Evolutionary conservation across 2,888 invertebrate genomes (phyloP).

Genomic region (Sminthurides aquaticus): DNA sequence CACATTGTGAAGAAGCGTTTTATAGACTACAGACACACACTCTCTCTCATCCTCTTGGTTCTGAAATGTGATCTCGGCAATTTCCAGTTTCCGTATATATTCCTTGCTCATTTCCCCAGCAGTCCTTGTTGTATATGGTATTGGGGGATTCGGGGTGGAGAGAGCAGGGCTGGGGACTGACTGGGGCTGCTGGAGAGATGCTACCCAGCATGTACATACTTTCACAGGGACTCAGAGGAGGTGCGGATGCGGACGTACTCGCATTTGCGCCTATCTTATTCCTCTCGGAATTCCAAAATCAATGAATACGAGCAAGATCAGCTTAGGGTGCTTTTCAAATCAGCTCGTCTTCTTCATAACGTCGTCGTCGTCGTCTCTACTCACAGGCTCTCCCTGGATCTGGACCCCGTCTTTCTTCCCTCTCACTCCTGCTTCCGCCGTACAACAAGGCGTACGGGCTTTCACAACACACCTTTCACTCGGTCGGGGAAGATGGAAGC

Average conservation of each 20-base stretch:
- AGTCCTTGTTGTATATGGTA: too few species aligned
- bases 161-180: background rate
- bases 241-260: constrained; percentile 4
- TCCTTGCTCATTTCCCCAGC: background rate
- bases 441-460: background rate
- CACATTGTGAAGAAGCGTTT: background rate
- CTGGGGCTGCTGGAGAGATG: background rate
- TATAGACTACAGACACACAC: background rate
- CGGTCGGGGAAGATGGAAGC: background rate
- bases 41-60: background rate
- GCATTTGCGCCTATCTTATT: constrained; percentile 15
- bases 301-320: constrained; percentile 14
- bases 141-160: background rate
- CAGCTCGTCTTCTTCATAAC: background rate
- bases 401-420: background rate
- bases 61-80: background rate
- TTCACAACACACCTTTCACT: background rate
- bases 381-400: background rate
- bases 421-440: background rate
- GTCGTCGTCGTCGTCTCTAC: background rate
- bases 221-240: background rate
- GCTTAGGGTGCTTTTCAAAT: background rate
- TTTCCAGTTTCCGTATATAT: background rate
- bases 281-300: constrained; percentile 15
- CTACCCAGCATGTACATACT: background rate